Conservation (phyloP, 2,888 invertebrate genomes). For the Cinara cedri region DNA sequence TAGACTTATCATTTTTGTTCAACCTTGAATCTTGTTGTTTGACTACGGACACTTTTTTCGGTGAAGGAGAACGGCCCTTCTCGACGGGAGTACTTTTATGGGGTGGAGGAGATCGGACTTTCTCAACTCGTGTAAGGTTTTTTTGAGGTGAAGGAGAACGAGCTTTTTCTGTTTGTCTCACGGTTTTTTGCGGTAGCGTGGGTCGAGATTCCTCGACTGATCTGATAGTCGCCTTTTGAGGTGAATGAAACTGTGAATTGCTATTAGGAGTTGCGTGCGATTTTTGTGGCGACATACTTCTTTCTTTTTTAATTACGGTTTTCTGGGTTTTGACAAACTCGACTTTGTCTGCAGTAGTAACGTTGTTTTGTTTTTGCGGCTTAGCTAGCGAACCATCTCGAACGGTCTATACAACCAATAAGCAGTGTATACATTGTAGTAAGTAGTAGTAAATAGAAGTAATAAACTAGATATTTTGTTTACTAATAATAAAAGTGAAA, state of each 20-base stretch:
- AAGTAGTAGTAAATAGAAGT: no score
- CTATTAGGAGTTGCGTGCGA: background rate
- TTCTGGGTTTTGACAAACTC: slow-evolving; percentile 15
- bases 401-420: background rate
- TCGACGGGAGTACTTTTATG: slow-evolving; percentile 8
- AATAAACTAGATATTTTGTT: background rate
- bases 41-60: slow-evolving; percentile 28
- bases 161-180: slow-evolving; percentile 10
- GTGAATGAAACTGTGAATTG: slow-evolving; percentile 48
- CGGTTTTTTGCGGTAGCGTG: slow-evolving; percentile 53
- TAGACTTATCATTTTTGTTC: slow-evolving; percentile 16
- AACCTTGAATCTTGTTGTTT: slow-evolving; percentile 27
- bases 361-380: slow-evolving; percentile 25
- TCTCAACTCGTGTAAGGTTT: background rate
- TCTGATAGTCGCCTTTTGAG: slow-evolving; percentile 41
- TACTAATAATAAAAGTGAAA: background rate
- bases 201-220: slow-evolving; percentile 34
- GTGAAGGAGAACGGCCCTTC: slow-evolving; percentile 52
- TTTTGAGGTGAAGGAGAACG: slow-evolving; percentile 41
- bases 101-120: slow-evolving; percentile 44
- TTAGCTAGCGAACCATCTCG: slow-evolving; percentile 6
- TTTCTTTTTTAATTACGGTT: slow-evolving; percentile 18
- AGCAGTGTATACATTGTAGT: background rate
- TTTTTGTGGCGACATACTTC: slow-evolving; percentile 35
- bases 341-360: background rate